Base-by-base conservation (phyloP, 2,888 invertebrate species). In the Poecilus cupreus region DNA sequence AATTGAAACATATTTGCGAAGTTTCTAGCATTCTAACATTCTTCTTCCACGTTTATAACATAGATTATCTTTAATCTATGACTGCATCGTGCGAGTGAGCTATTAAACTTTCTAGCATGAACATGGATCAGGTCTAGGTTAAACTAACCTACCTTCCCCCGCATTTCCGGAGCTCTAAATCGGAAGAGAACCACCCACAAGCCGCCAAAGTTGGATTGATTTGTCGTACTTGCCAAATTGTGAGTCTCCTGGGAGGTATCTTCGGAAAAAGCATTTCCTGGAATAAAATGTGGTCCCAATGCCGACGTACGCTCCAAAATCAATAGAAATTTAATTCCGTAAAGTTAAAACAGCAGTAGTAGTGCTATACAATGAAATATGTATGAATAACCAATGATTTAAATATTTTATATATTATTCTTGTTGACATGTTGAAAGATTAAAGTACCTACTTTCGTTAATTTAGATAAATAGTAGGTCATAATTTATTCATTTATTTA, bases 221-320 rank as follows among this genome's bases (percentile, higher is more conserved):
- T 78, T 78, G 68, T 78, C 78, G 46, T 78, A 46, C 26, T 78
- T 43, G 60, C 78, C 26, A 78, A 78, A 78, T 68, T 78, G 78
- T 78, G 32, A 24, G 24, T 46, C 51, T 78, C 46, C 49, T 16
- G 78, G 68, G 78, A 43, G 24, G 60, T 54, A 37, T 77, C 64
- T 68, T 68, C 64, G 6, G 11, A 18, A 51, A 51, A 51, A 32
- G 32, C 64, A 68, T 68, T 68, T 68, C 37, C 37, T 18, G 39
- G 37, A 18, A 18, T 68, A 68, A 68, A 68, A 68, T 68, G 32
- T 68, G 37, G 64, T 11, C 60, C n/a, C 60, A 18, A 16, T 32
- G 64, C 60, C 26, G 13, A 60, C 60, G 26, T 60, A 60, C 26
- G 26, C 6, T 20, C 11, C 26, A 22, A 60, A 60, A 60, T 60